phyloP scores from a whole-genome alignment of 2,888 invertebrate genomes.

The Polylopha cassiicola region DNA sequence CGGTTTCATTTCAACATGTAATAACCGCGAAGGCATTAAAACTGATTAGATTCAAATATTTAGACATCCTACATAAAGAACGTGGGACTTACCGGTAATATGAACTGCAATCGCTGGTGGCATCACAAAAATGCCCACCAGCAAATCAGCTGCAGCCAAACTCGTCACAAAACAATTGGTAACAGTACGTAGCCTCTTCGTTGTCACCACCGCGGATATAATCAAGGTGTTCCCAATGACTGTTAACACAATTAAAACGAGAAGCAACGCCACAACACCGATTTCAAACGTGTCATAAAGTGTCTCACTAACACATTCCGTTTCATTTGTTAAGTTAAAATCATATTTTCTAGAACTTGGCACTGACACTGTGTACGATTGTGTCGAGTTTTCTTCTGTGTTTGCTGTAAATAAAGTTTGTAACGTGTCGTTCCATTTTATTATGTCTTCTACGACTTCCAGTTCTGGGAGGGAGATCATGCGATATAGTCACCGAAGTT shows the following conservation, averaged over 20 bases:
- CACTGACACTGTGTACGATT: conserved; percentile 37
- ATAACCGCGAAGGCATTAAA: no score
- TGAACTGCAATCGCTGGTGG: conserved; percentile 95
- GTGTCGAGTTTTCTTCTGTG: conserved; percentile 48
- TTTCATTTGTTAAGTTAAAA: conserved; percentile 29
- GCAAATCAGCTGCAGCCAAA: conserved; percentile 93
- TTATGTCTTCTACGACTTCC: conserved; percentile 34
- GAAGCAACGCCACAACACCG: conserved; percentile 79
- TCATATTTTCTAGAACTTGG: conserved; percentile 27
- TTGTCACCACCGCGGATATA: conserved; percentile 91
- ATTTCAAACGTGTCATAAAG: conserved; percentile 70
- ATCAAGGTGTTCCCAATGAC: conserved; percentile 93
- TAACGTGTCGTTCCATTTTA: conserved; percentile 58
- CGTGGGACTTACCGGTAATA: conserved; percentile 86
- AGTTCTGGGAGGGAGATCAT: conserved; percentile 55
- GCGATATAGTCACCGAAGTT: conserved; percentile 32
- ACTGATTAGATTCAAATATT: no score
- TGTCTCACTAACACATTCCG: conserved; percentile 30
- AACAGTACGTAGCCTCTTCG: conserved; percentile 90
- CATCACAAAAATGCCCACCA: conserved; percentile 96
- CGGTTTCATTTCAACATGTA: no score
- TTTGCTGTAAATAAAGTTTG: conserved; percentile 47
- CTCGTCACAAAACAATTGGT: conserved; percentile 98
- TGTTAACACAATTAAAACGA: conserved; percentile 82
- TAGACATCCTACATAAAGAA: no score